Base-by-base conservation (phyloP, 2,888 invertebrate genomes). In the Cheilosia pagana region DNA sequence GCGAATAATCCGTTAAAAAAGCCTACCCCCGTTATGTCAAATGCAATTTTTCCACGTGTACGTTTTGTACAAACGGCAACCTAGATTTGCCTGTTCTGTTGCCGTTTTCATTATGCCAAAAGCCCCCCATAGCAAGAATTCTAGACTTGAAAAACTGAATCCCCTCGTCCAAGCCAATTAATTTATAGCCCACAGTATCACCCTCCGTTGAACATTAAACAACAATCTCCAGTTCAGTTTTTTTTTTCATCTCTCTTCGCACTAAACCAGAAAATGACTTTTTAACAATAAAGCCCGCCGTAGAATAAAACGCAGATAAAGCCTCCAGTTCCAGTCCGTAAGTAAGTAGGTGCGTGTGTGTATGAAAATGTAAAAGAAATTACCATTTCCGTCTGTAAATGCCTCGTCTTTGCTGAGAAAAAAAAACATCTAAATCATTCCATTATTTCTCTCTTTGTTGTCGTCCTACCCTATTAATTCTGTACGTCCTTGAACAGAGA, bases 231-330 rank as follows among this genome's bases (percentile, higher is more conserved):
- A 41, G 23, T 31, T 31, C 10, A 23, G 12, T 21, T 25, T 16
- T 35, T 19, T 45, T 14, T 23, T 19, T 67, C 53, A 53, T 72
- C 43, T 14, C 52, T 28, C 16, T 63, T 70, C 70, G 23, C 53
- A 53, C 67, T 55, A 31, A 67, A 41, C 63, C 55, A 81, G 52
- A 31, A 59, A 82, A 81, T 71, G 65, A 76, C 60, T 76, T 76
- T 65, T 60, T 71, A 76, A 65, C 71, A 65, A 76, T 76, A 76
- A 71, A 81, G 60, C 21, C 50, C 28, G 25, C 39, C 31, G 45
- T 71, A 48, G 41, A 60, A 71, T 31, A 70, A 50, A 59, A 59
- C 1, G 63, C 25, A 23, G 48, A 67, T 65, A 60, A 60, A 67
- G 43, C 43, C 8, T 19, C n/a, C 23, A 16, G 10, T 31, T 7